Conservation (phyloP, 2,888 invertebrate genomes). For the Lampropteryx suffumata region DNA sequence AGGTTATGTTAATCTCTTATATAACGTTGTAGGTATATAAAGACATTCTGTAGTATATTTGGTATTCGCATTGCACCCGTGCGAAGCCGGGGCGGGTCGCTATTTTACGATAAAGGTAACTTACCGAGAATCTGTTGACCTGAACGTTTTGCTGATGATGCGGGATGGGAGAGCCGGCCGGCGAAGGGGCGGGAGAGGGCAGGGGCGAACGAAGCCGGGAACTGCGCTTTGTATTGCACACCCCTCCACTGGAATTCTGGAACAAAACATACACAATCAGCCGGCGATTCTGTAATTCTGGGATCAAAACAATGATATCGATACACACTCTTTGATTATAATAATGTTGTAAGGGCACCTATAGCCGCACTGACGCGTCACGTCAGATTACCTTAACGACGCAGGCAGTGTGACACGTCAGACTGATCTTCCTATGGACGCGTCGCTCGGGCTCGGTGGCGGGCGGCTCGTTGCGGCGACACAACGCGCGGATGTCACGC, state of each 20-base stretch:
- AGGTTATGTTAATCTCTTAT: too few species aligned
- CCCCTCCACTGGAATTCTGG: not conserved
- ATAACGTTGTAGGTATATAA: too few species aligned
- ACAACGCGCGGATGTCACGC: slow-evolving; percentile 83
- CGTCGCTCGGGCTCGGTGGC: slow-evolving; percentile 63
- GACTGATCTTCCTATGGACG: slow-evolving; percentile 85
- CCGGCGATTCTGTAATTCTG: slow-evolving; percentile 78
- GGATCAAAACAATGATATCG: too few species aligned
- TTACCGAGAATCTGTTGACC: slow-evolving; percentile 57
- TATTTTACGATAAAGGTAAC: too few species aligned
- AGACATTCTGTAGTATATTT: too few species aligned
- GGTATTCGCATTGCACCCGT: too few species aligned
- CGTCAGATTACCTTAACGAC: too few species aligned
- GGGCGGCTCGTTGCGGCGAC: slow-evolving; percentile 82
- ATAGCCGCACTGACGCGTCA: too few species aligned
- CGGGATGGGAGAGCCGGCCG: slow-evolving; percentile 86
- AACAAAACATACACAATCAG: slow-evolving; percentile 36
- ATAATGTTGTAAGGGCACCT: too few species aligned
- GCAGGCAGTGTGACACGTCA: slow-evolving; percentile 85
- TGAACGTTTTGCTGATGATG: slow-evolving; percentile 43
- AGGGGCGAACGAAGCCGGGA: slow-evolving; percentile 85
- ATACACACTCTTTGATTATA: too few species aligned
- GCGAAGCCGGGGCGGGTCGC: too few species aligned
- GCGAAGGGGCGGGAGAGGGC: slow-evolving; percentile 84
- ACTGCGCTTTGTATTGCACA: slow-evolving; percentile 11